A percentile compares a stretch with the other conserved stretches of the same genome.
These are phyloP conservation scores for Polia nebulosa DNA, from an alignment of 2,888 invertebrate genomes.

Conservation along the genomic window DNA sequence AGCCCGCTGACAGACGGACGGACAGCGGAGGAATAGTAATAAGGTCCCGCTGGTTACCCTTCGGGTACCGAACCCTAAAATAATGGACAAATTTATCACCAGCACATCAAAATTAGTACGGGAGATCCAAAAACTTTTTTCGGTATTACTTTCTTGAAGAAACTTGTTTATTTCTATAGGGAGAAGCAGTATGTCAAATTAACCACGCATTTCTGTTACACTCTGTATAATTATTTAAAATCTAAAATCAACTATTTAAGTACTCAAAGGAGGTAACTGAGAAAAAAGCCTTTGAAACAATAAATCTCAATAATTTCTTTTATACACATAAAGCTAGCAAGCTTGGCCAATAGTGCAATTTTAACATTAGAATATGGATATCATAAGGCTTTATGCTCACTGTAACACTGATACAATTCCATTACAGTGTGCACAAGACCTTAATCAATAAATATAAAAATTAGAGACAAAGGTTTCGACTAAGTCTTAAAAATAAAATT, in stretches of 20 bases:
- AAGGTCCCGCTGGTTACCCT: no score
- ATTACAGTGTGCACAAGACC: conserved; percentile 13
- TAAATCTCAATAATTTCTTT: conserved; percentile 24
- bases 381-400: conserved; percentile 41
- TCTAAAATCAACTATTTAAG: background rate
- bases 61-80: no score
- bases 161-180: no score
- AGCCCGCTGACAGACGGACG: no score
- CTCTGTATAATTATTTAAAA: background rate
- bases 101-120: no score
- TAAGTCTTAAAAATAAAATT: conserved; percentile 43
- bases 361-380: conserved; percentile 4
- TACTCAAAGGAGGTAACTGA: conserved; percentile 12
- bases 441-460: conserved; percentile 41
- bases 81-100: no score
- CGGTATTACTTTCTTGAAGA: no score
- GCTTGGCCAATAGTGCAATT: conserved; percentile 62
- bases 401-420: conserved; percentile 3
- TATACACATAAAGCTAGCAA: conserved; percentile 62
- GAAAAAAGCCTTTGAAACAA: conserved; percentile 30
- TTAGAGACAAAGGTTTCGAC: conserved; percentile 27
- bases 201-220: no score
- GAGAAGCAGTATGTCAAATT: no score
- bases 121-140: no score
- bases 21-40: no score